Evolutionary conservation across 2,113 vertebrate genomes (phyloP), one percentile per base, ranked within the genome.

Genomic region (Meleagris gallopavo): DNA sequence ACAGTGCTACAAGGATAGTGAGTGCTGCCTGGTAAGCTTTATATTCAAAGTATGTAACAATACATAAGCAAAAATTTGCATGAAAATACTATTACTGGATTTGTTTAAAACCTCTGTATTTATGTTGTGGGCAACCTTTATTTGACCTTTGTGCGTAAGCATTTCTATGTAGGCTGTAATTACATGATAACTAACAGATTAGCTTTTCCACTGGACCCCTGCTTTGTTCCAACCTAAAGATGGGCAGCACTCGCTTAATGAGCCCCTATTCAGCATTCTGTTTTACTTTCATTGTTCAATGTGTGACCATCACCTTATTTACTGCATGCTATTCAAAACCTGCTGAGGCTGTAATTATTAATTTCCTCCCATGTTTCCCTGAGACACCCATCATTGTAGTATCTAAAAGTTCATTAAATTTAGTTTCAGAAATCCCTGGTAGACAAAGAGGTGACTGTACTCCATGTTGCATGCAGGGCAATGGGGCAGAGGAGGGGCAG

Each of bases 241-340:
- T 69, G 27, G 46, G 45, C 60, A 85, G 9, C 40, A 29, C 32
- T 92, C 36, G 41, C 81, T 84, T 91, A 66, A 73, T 91, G 84
- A 87, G 81, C 48, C 36, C 34, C 71, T 66, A 20, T 82, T 85
- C 30, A 66, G 24, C 54, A 38, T 55, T 86, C 92, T 74, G 13
- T 77, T 92, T 85, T 22, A 41, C 64, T 70, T 79, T 70, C 65
- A 52, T 91, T 93, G 81, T 93, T 86, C 77, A 22, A 32, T 9
- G 41, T 66, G 46, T 77, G 60, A 73, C 82, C 71, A 12, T 76
- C 5, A 6, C 64, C 32, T 86, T 89, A 43, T 77, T 88, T 92
- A 69, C 76, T 52, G 13, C 65, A 11, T 74, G 65, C 90, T 86
- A 8, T 88, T 93, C 69, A 78, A 81, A 60, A 29, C 29, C 45